phyloP scores from a whole-genome alignment of 2,113 vertebrate species.

The Pterophyllum scalare region DNA sequence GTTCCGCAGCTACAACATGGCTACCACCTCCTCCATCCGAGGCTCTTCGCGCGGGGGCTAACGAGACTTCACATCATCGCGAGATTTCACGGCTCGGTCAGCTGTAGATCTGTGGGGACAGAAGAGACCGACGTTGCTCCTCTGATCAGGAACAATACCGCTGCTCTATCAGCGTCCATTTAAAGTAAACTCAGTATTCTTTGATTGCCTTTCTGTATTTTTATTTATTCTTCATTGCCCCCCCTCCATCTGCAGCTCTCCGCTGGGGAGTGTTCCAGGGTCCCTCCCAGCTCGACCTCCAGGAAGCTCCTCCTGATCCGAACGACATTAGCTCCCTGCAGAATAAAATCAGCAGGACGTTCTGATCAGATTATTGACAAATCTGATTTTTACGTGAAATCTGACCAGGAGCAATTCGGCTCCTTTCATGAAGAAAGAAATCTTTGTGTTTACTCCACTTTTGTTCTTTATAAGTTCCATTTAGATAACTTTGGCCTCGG shows the following conservation, averaged over 20 bases:
- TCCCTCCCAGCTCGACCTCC: neutral
- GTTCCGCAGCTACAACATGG: conserved; percentile 86
- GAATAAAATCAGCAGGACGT: neutral
- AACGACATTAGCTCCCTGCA: neutral
- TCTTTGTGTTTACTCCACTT: neutral
- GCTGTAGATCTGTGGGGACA: conserved; percentile 35
- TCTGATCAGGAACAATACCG: neutral
- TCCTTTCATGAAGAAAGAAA: no score
- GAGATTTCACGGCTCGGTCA: conserved; percentile 26
- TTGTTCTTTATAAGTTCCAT: neutral
- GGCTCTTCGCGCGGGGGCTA: conserved; percentile 75
- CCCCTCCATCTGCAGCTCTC: neutral
- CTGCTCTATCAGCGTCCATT: neutral
- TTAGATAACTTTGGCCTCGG: neutral
- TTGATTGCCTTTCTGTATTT: neutral
- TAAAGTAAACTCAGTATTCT: neutral
- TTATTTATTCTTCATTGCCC: neutral
- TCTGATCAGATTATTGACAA: neutral
- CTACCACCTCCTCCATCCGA: conserved; percentile 79
- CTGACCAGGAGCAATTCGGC: neutral
- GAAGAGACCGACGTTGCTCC: conserved; percentile 5
- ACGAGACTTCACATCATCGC: conserved; percentile 79
- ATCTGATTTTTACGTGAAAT: neutral
- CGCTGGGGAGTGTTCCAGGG: neutral
- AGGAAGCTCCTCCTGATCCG: neutral